Evolutionary conservation across 2,888 invertebrate species (phyloP).

Genomic region (Eupithecia centaureata): DNA sequence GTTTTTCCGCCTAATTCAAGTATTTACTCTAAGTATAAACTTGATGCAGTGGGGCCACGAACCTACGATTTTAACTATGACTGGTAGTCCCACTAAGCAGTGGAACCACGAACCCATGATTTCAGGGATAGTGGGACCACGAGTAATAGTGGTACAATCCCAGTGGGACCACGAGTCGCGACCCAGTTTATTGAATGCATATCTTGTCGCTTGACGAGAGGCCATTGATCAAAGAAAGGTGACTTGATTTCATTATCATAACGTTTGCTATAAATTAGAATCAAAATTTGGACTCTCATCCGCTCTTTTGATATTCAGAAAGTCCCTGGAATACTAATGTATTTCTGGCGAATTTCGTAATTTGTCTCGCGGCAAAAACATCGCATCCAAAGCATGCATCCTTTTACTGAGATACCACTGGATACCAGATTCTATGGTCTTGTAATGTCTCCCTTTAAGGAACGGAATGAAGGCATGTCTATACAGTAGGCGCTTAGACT

Average conservation of each 20-base stretch:
- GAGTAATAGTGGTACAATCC: too few species aligned
- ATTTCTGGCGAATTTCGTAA: conserved; percentile 30
- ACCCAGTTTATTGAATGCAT: background rate
- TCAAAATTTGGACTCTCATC: background rate
- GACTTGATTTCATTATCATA: background rate
- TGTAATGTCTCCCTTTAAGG: conserved; percentile 42
- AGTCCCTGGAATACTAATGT: background rate
- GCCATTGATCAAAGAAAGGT: background rate
- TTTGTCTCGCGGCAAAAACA: conserved; percentile 47
- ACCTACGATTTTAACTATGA: too few species aligned
- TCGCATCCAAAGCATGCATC: conserved; percentile 45
- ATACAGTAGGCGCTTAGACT: conserved; percentile 31
- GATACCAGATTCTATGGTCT: conserved; percentile 21
- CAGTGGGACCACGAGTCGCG: too few species aligned
- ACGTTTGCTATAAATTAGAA: background rate
- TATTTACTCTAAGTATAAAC: too few species aligned
- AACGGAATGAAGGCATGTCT: conserved; percentile 49
- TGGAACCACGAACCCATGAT: too few species aligned
- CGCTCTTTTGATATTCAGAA: background rate
- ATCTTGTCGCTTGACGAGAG: background rate
- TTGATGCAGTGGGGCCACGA: too few species aligned
- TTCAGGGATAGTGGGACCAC: too few species aligned
- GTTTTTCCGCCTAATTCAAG: too few species aligned
- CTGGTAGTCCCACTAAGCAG: too few species aligned
- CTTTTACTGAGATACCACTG: conserved; percentile 47